These are phyloP conservation scores for Prunella fulvescens DNA, from an alignment of 2,113 vertebrate genomes.

Conservation along the genomic window DNA sequence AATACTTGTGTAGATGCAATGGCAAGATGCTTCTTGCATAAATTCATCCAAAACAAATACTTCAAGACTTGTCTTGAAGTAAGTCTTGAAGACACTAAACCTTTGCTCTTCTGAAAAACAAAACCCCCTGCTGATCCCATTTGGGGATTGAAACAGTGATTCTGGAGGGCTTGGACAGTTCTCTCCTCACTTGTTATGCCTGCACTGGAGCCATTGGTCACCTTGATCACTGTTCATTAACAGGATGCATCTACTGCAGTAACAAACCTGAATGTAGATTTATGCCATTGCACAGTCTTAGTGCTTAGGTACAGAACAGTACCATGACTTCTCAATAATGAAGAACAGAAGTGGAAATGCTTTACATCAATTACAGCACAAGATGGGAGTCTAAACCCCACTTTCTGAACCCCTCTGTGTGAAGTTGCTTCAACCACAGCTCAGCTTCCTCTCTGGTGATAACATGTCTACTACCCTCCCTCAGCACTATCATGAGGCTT, in stretches of 20 bases:
- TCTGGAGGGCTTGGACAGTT: not conserved
- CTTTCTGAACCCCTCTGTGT: not conserved
- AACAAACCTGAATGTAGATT: not conserved
- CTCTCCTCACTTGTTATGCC: not conserved
- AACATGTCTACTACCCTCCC: not conserved
- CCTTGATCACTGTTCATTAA: not conserved
- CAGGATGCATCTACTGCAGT: not conserved
- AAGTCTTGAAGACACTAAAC: not conserved
- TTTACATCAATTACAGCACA: not conserved
- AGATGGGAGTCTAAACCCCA: not conserved
- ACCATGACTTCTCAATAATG: not conserved
- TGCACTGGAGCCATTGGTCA: not conserved
- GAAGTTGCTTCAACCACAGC: not conserved
- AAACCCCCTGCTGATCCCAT: not conserved
- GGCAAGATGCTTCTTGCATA: fast-evolving
- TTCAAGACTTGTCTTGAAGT: not conserved
- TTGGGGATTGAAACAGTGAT: not conserved
- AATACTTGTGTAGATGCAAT: not conserved
- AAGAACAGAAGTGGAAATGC: not conserved
- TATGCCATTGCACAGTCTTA: not conserved
- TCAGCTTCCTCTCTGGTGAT: not conserved
- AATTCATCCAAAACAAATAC: not conserved
- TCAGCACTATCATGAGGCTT: not conserved
- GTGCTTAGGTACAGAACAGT: not conserved
- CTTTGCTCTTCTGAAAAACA: not conserved